A percentile compares a stretch with the other conserved stretches of the same genome.
Conservation (phyloP, 2,888 invertebrate species). For the Lydus trimaculatus region DNA sequence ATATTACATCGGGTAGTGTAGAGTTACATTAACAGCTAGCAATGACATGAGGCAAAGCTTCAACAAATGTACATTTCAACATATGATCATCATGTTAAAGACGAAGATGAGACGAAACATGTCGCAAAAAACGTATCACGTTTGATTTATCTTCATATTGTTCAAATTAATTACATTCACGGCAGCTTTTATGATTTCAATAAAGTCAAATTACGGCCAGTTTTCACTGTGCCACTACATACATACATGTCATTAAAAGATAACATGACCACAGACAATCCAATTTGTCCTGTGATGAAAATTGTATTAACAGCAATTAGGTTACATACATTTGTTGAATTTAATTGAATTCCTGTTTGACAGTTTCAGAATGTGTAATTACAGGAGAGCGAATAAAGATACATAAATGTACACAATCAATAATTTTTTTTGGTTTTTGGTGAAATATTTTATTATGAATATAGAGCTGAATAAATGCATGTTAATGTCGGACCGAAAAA, state of each 20-base stretch:
- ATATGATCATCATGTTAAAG: no score
- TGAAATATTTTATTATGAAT: neutral
- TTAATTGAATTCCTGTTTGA: conserved; percentile 42
- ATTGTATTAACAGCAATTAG: conserved; percentile 45
- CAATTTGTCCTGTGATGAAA: conserved; percentile 44
- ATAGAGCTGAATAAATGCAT: neutral
- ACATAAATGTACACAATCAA: conserved; percentile 16
- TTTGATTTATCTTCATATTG: no score
- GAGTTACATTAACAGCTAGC: no score
- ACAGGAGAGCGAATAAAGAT: conserved; percentile 17
- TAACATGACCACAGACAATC: conserved; percentile 43
- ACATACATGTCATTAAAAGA: conserved; percentile 41
- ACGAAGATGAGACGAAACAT: no score
- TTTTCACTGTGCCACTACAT: conserved; percentile 34
- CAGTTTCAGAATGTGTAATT: conserved; percentile 34
- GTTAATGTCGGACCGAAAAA: conserved; percentile 8
- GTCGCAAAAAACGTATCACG: no score
- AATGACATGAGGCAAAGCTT: no score
- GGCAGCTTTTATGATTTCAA: neutral
- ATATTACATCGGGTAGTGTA: no score
- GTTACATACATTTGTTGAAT: conserved; percentile 42
- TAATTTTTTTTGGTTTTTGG: conserved; percentile 14
- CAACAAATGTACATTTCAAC: no score
- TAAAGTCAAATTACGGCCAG: conserved; percentile 5
- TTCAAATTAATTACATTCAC: neutral